Conservation (phyloP, 2,113 vertebrate species). For the Peromyscus leucopus region DNA sequence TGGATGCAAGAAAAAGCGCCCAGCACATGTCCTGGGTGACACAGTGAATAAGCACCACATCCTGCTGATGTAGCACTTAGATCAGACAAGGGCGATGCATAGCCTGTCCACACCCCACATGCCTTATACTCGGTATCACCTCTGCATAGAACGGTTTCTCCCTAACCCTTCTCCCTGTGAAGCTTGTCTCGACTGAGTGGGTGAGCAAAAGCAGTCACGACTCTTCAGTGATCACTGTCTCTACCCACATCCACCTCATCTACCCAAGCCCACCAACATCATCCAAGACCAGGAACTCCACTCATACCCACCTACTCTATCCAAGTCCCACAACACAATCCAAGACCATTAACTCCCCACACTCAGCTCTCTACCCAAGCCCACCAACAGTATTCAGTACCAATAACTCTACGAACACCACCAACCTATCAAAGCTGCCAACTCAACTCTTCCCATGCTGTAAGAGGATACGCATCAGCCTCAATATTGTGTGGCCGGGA, state of each 20-base stretch:
- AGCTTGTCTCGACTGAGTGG: neutral
- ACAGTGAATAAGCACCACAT: rapidly evolving
- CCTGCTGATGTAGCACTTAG: neutral
- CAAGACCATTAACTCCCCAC: neutral
- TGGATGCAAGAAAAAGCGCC: conserved; percentile 38
- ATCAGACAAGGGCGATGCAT: neutral
- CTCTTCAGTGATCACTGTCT: neutral
- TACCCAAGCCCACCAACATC: neutral
- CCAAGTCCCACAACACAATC: neutral
- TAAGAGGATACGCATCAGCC: neutral
- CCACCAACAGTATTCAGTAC: neutral
- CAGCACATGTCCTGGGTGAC: neutral
- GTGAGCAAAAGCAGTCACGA: neutral
- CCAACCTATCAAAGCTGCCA: neutral
- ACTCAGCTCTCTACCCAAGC: neutral
- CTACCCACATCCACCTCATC: neutral
- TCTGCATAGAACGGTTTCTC: neutral
- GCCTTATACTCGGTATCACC: neutral
- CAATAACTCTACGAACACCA: rapidly evolving
- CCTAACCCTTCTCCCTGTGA: neutral
- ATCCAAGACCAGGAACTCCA: neutral
- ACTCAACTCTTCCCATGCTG: neutral
- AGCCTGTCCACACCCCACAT: rapidly evolving
- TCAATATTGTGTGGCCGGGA: rapidly evolving
- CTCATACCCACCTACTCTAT: neutral